Evolutionary conservation across 2,888 invertebrate genomes (phyloP).

Genomic region (Monopis laevigella): DNA sequence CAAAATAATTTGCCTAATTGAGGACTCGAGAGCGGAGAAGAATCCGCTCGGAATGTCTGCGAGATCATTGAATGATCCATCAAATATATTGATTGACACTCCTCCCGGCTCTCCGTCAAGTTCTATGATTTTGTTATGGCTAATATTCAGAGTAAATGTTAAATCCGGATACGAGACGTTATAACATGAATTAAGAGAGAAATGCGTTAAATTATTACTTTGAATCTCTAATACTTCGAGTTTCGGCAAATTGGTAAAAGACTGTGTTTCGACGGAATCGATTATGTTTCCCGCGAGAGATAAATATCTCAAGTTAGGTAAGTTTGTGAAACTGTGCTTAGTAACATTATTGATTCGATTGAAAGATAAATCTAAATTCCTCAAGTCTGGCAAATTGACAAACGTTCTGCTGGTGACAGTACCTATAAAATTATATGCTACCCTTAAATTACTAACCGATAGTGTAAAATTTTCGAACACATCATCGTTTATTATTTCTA

Average conservation of each 20-base stretch:
- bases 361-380: constrained; percentile 80
- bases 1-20: constrained; percentile 74
- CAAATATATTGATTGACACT: constrained; percentile 73
- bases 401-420: constrained; percentile 76
- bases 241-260: constrained; percentile 80
- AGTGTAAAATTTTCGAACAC: constrained; percentile 76
- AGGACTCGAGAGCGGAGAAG: constrained; percentile 70
- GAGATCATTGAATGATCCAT: constrained; percentile 75
- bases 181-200: constrained; percentile 74
- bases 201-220: constrained; percentile 76
- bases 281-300: constrained; percentile 87
- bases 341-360: constrained; percentile 79
- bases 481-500: constrained; percentile 72
- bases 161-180: constrained; percentile 73
- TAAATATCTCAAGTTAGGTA: constrained; percentile 81
- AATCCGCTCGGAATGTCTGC: constrained; percentile 72
- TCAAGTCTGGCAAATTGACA: constrained; percentile 74
- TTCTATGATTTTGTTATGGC: constrained; percentile 71
- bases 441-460: constrained; percentile 78
- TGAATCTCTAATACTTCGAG: constrained; percentile 83
- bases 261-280: constrained; percentile 73
- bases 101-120: constrained; percentile 54
- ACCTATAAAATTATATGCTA: constrained; percentile 83
- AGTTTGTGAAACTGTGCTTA: constrained; percentile 77
- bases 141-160: constrained; percentile 79